Evolutionary conservation across 1,140 invertebrate species (phyloP).

Genomic region (Nephila pilipes): DNA sequence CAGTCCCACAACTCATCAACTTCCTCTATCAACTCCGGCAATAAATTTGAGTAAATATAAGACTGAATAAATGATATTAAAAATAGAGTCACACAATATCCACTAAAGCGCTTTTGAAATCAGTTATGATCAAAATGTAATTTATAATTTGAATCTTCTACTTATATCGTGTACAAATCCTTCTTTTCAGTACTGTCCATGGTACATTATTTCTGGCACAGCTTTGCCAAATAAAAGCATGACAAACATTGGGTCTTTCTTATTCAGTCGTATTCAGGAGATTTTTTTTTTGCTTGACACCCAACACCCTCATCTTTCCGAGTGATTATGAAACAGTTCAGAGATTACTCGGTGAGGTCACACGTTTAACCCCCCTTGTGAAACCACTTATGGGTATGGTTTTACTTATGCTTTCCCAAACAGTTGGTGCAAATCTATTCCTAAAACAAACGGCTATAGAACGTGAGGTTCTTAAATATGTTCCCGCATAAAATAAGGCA

Average conservation of each 20-base stretch:
- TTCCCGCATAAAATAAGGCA: slow-evolving; percentile 68
- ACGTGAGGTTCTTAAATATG: slow-evolving; percentile 53
- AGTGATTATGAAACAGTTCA: slow-evolving; percentile 42
- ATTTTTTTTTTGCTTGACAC: neutral
- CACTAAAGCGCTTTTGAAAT: no score
- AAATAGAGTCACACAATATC: no score
- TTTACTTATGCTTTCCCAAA: slow-evolving; percentile 64
- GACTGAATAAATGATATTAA: no score
- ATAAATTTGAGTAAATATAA: no score
- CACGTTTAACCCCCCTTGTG: slow-evolving; percentile 60
- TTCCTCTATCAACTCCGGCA: no score
- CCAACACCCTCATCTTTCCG: neutral
- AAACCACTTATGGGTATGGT: slow-evolving; percentile 38
- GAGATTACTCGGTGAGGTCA: slow-evolving; percentile 33
- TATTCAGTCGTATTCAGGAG: neutral
- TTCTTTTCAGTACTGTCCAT: neutral
- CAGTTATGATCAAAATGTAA: no score
- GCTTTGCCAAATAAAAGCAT: slow-evolving; percentile 20
- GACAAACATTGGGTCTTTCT: slow-evolving; percentile 15
- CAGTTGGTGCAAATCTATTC: slow-evolving; percentile 57
- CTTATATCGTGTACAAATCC: no score
- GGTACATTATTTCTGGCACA: neutral
- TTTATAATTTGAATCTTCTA: no score
- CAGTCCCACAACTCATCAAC: no score
- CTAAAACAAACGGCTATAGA: slow-evolving; percentile 60